Evolutionary conservation across 1,140 invertebrate species (phyloP).

Genomic region (Drosophila pallidifrons): DNA sequence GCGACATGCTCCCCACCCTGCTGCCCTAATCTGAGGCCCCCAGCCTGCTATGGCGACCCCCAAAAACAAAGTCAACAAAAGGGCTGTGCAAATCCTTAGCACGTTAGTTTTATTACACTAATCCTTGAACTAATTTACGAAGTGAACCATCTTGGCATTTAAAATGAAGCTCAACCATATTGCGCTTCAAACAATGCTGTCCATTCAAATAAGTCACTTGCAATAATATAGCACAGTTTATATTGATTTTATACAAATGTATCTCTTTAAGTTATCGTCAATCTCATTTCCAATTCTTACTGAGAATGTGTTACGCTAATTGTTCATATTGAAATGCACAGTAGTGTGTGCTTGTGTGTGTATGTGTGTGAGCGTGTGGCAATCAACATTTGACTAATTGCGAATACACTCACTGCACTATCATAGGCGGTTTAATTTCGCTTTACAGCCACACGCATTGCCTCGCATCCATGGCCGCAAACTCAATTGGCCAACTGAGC

Average conservation of each 20-base stretch:
- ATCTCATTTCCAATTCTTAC: too few relatives aligned
- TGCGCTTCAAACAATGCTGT: slow-evolving; percentile 36
- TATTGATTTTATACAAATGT: background rate
- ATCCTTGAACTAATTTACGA: slow-evolving; percentile 79
- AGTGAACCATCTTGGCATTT: slow-evolving; percentile 45
- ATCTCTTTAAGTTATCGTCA: too few relatives aligned
- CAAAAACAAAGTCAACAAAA: slow-evolving; percentile 62
- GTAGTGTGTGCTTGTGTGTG: slow-evolving; percentile 17
- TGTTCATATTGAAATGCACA: slow-evolving; percentile 13
- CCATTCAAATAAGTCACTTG: background rate
- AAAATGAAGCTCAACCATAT: slow-evolving; percentile 59
- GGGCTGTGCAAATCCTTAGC: slow-evolving; percentile 65
- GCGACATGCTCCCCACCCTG: slow-evolving; percentile 58
- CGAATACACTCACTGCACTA: slow-evolving; percentile 62
- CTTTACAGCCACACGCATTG: slow-evolving; percentile 14
- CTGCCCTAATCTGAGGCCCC: slow-evolving; percentile 10
- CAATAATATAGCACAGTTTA: background rate
- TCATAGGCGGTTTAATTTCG: slow-evolving; percentile 68
- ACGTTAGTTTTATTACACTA: slow-evolving; percentile 79
- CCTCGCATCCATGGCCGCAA: slow-evolving; percentile 60
- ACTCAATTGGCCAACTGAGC: slow-evolving; percentile 77
- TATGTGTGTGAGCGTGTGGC: slow-evolving; percentile 29
- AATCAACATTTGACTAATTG: slow-evolving; percentile 76
- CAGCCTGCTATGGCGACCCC: slow-evolving; percentile 22
- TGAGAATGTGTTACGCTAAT: background rate